These are phyloP conservation scores for Tragelaphus imberbis DNA, from an alignment of 2,113 vertebrate species.

Conservation along the genomic window DNA sequence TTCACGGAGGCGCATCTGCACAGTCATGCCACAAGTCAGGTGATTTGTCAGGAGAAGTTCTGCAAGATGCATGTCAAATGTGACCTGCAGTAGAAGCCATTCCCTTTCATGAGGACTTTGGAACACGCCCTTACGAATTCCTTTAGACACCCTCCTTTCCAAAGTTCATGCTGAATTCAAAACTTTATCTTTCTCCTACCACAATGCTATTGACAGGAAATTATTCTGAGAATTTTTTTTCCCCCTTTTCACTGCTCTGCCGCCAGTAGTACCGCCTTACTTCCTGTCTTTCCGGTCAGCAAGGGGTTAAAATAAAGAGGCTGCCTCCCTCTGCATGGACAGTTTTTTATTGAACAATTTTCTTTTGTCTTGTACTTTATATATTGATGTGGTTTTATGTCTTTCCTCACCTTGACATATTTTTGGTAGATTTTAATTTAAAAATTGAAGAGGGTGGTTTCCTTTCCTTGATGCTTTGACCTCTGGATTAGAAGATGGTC, in stretches of 20 bases:
- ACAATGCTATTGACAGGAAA: too few species aligned
- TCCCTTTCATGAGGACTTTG: rapidly evolving
- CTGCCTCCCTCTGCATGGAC: not conserved
- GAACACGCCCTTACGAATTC: not conserved
- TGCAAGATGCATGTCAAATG: rapidly evolving
- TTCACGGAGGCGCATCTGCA: not conserved
- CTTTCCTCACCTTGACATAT: slow-evolving; percentile 20
- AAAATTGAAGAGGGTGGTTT: not conserved
- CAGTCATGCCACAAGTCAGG: rapidly evolving
- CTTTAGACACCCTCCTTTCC: not conserved
- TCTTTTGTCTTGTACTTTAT: not conserved
- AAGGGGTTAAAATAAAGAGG: not conserved
- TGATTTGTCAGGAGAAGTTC: too few species aligned
- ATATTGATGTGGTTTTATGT: not conserved
- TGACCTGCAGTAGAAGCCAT: rapidly evolving
- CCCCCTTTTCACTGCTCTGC: not conserved
- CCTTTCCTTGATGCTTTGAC: not conserved
- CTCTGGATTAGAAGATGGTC: not conserved
- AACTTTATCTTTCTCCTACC: not conserved
- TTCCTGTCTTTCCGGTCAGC: not conserved
- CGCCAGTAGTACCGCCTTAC: rapidly evolving
- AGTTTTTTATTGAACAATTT: not conserved
- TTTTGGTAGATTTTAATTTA: slow-evolving; percentile 32
- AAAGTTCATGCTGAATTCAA: not conserved
- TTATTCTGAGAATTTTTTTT: not conserved